Conservation (phyloP, 2,797 vertebrate genomes). For the Rhinatrema bivittatum region DNA sequence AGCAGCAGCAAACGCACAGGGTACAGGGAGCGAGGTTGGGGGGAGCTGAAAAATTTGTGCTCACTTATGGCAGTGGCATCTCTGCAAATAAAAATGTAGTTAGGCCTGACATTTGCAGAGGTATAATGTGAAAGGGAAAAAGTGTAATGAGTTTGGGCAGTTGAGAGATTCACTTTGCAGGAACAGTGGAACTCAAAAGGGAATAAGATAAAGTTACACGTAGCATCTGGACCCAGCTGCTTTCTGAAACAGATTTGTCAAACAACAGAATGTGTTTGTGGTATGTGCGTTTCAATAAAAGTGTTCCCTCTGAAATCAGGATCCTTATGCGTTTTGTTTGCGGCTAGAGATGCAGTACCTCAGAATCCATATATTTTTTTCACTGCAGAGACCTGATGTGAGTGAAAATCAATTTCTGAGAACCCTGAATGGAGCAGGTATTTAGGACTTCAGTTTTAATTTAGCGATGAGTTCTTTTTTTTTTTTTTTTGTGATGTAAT, state of each 20-base stretch:
- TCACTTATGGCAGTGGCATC: constrained; percentile 69
- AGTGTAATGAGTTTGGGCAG: constrained; percentile 76
- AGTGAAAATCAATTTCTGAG: too few relatives aligned
- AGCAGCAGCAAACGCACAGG: constrained; percentile 72
- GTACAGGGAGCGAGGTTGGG: constrained; percentile 66
- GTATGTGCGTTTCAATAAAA: too few relatives aligned
- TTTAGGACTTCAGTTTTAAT: constrained; percentile 6
- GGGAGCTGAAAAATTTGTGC: constrained; percentile 60
- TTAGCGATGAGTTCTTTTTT: constrained; percentile 11
- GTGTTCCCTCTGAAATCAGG: too few relatives aligned
- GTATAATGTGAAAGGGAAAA: constrained; percentile 67
- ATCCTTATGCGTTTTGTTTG: too few relatives aligned
- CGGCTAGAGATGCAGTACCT: too few relatives aligned
- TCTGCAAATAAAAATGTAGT: constrained; percentile 84
- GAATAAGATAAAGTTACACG: constrained; percentile 72
- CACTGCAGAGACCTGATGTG: too few relatives aligned
- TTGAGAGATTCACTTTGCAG: constrained; percentile 66
- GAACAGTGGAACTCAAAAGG: constrained; percentile 61
- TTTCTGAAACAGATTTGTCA: constrained; percentile 60
- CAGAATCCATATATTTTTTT: too few relatives aligned
- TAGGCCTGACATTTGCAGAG: constrained; percentile 84
- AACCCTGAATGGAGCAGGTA: constrained; percentile 13
- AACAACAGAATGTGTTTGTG: constrained; percentile 45
- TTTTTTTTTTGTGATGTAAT: too few relatives aligned
- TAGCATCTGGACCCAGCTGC: constrained; percentile 56